A percentile compares a stretch with the other conserved stretches of the same genome.
Evolutionary conservation across 92 coral and sea anemone genomes (phyloP).

Genomic region (Epizoanthus rinbou): DNA sequence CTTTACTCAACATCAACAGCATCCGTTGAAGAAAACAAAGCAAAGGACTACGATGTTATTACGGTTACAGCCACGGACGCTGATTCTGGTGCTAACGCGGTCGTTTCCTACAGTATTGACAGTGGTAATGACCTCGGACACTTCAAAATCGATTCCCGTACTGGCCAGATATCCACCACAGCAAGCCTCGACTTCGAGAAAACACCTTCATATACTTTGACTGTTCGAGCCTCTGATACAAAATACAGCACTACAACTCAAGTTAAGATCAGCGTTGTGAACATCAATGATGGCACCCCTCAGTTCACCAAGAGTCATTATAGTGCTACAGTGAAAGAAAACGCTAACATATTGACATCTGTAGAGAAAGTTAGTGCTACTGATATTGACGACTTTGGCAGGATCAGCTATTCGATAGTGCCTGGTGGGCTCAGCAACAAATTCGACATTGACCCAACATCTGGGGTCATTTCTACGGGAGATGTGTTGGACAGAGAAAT

Average conservation of each 20-base stretch:
- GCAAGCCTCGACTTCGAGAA: slow-evolving; percentile 72
- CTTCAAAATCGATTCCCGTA: slow-evolving; percentile 63
- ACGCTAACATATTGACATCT: slow-evolving; percentile 52
- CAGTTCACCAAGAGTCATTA: slow-evolving; percentile 55
- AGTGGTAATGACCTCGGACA: slow-evolving; percentile 67
- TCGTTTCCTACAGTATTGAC: slow-evolving; percentile 64
- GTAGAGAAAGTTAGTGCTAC: slow-evolving; percentile 64
- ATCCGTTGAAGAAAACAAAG: slow-evolving; percentile 65
- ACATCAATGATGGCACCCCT: slow-evolving; percentile 82
- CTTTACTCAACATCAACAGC: slow-evolving; percentile 37
- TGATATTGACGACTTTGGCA: slow-evolving; percentile 77
- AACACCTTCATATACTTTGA: slow-evolving; percentile 49
- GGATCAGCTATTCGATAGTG: slow-evolving; percentile 54
- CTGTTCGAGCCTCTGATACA: slow-evolving; percentile 75
- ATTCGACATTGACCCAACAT: slow-evolving; percentile 68
- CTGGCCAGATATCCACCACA: slow-evolving; percentile 69
- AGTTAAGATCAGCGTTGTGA: slow-evolving; percentile 60
- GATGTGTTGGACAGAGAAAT: slow-evolving; percentile 76
- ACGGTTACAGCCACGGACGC: slow-evolving; percentile 74
- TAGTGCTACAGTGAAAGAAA: slow-evolving; percentile 64
- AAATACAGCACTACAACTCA: slow-evolving; percentile 34
- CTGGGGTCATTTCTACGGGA: slow-evolving; percentile 74
- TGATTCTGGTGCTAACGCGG: slow-evolving; percentile 74
- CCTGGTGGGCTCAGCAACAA: slow-evolving; percentile 49
- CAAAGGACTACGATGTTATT: slow-evolving; percentile 51